A percentile compares a stretch with the other conserved stretches of the same genome.
phyloP scores from a whole-genome alignment of 2,113 vertebrate species.

The Gymnobelideus leadbeateri region DNA sequence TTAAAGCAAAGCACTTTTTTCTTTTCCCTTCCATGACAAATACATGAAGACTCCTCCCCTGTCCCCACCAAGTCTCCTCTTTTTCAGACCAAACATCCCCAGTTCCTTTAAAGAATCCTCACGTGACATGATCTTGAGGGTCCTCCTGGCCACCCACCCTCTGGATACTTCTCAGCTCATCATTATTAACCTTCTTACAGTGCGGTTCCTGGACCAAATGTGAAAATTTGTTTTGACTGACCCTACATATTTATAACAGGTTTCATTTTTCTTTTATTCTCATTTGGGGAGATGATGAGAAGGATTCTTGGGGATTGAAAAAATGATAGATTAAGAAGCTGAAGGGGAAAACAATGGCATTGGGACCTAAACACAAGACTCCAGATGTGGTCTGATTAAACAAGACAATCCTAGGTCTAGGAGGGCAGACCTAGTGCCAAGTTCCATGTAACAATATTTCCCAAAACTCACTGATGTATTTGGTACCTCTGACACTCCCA shows the following conservation, averaged over 20 bases:
- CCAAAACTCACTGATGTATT: neutral
- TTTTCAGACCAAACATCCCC: neutral
- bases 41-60: neutral
- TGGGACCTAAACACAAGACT: neutral
- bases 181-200: neutral
- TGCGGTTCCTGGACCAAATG: neutral
- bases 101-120: neutral
- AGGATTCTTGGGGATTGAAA: neutral
- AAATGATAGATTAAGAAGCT: neutral
- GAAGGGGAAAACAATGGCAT: neutral
- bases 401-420: neutral
- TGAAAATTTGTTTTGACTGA: neutral
- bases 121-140: neutral
- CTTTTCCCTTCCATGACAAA: neutral
- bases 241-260: neutral
- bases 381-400: neutral
- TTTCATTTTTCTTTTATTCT: neutral
- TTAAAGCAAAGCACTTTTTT: neutral
- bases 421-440: neutral
- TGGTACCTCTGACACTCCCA: neutral
- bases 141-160: neutral
- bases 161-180: neutral
- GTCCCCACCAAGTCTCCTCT: neutral
- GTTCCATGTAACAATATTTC: neutral
- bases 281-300: neutral